phyloP scores from a whole-genome alignment of 2,888 invertebrate species.

The Leucoma salicis region DNA sequence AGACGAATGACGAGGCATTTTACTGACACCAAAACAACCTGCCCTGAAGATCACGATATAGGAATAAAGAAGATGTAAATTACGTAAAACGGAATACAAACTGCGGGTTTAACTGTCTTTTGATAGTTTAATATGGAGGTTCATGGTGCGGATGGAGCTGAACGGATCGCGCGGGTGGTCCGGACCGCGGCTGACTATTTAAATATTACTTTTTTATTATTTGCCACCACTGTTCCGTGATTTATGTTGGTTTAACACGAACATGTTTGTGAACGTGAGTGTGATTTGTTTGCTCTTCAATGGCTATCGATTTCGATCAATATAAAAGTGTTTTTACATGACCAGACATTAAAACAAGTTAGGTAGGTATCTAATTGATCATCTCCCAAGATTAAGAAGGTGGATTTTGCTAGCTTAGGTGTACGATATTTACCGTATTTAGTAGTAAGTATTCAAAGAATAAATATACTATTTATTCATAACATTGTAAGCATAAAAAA shows the following conservation, averaged over 20 bases:
- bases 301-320: conserved; percentile 54
- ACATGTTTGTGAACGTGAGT: conserved; percentile 69
- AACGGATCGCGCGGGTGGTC: conserved; percentile 75
- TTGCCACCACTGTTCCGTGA: conserved; percentile 69
- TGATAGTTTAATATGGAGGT: conserved; percentile 70
- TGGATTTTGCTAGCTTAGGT: too few relatives aligned
- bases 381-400: too few relatives aligned
- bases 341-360: too few relatives aligned
- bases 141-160: conserved; percentile 59
- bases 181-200: conserved; percentile 60
- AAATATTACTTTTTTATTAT: conserved; percentile 74
- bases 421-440: too few relatives aligned
- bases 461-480: too few relatives aligned
- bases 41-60: conserved; percentile 39
- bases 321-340: too few relatives aligned
- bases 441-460: too few relatives aligned
- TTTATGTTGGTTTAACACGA: conserved; percentile 74
- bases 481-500: too few relatives aligned
- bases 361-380: too few relatives aligned
- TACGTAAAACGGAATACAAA: conserved; percentile 41
- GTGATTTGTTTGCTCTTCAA: conserved; percentile 71
- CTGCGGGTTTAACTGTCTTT: conserved; percentile 52
- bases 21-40: conserved; percentile 40
- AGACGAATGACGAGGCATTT: conserved; percentile 45
- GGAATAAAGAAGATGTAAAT: conserved; percentile 72